Conservation (phyloP, 2,113 vertebrate species). For the Bufo gargarizans region DNA sequence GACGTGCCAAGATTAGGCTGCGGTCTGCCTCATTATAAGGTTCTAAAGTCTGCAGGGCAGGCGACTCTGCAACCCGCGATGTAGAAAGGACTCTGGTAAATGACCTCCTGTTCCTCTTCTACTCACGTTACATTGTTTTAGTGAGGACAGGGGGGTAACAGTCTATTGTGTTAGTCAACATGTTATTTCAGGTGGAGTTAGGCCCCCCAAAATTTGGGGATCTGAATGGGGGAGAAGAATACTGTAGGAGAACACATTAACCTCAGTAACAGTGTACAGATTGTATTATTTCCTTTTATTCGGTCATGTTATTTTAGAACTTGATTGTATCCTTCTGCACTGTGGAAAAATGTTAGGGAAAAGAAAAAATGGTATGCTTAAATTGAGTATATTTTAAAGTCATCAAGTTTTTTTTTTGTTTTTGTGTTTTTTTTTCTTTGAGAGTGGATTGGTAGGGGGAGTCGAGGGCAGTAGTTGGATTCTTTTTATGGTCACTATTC, state of each 20-base stretch:
- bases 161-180: not conserved
- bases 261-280: not conserved
- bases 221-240: not conserved
- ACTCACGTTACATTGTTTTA: conserved; percentile 48
- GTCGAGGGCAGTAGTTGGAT: no score
- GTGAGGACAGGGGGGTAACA: conserved; percentile 51
- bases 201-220: not conserved
- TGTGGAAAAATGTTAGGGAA: not conserved
- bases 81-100: conserved; percentile 58
- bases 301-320: not conserved
- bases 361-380: not conserved
- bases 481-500: not conserved
- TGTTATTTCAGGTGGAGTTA: not conserved
- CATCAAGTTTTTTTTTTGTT: not conserved
- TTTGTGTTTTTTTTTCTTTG: not conserved
- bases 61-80: conserved; percentile 59
- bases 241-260: not conserved
- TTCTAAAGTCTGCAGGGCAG: conserved; percentile 59
- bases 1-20: conserved; percentile 59
- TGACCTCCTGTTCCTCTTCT: conserved; percentile 56
- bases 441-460: not conserved
- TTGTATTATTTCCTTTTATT: not conserved
- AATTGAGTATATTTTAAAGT: not conserved
- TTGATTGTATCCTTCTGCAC: not conserved
- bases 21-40: conserved; percentile 59